A percentile compares a stretch with the other conserved stretches of the same genome.
These are phyloP conservation scores for Drosophila serrata DNA, from an alignment of 1,140 invertebrate genomes.

Conservation along the genomic window DNA sequence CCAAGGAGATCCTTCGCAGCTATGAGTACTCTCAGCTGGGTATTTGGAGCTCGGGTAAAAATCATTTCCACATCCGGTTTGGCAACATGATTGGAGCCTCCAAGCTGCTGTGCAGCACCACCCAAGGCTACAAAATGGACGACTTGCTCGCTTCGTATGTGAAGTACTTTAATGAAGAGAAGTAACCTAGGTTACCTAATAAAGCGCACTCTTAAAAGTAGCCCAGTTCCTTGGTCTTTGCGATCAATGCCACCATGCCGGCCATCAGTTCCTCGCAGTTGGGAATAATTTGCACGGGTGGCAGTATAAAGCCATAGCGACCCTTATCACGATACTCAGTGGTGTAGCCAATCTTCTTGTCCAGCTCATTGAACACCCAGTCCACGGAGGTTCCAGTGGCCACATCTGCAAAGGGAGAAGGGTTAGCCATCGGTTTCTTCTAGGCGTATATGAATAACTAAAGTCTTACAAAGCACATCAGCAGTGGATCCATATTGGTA, in stretches of 20 bases:
- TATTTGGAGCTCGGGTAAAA: slow-evolving; percentile 97
- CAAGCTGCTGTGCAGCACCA: slow-evolving; percentile 96
- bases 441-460: not conserved
- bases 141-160: slow-evolving; percentile 97
- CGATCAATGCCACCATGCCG: slow-evolving; percentile 91
- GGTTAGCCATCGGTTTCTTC: not conserved
- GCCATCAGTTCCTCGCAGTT: slow-evolving; percentile 94
- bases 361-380: slow-evolving; percentile 88
- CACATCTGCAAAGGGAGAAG: slow-evolving; percentile 50
- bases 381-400: slow-evolving; percentile 88
- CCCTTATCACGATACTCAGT: slow-evolving; percentile 90
- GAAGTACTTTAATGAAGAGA: slow-evolving; percentile 58
- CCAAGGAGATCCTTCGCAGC: slow-evolving; percentile 90
- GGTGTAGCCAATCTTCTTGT: slow-evolving; percentile 88
- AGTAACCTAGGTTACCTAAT: slow-evolving; percentile 17
- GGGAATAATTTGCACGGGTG: slow-evolving; percentile 92
- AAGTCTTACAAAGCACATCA: slow-evolving; percentile 87
- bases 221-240: slow-evolving; percentile 67
- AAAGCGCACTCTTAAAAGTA: slow-evolving; percentile 45
- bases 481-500: slow-evolving; percentile 86
- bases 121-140: slow-evolving; percentile 98
- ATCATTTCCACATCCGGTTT: slow-evolving; percentile 97
- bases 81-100: slow-evolving; percentile 94
- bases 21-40: slow-evolving; percentile 95
- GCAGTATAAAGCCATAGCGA: slow-evolving; percentile 94